Base-by-base conservation (phyloP, 2,113 vertebrate species). In the Leiothrix lutea region DNA sequence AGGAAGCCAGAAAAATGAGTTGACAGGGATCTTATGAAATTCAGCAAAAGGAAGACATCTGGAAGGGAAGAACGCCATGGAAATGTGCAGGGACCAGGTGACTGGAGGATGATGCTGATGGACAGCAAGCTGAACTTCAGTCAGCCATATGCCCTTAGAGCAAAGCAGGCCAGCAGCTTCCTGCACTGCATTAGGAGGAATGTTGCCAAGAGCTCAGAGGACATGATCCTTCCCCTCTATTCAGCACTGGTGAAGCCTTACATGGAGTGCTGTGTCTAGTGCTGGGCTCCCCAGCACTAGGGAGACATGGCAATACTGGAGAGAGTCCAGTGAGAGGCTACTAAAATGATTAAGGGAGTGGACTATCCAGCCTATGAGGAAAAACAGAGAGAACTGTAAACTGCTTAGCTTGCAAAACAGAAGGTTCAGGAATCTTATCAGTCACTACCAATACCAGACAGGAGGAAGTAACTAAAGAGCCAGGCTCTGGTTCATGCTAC, bases 91-190 rank as follows among this genome's bases (percentile, higher is more conserved):
- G 20, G 22, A 42, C 12, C n/a, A 67, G 35, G 8, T 28, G 24
- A 21, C 21, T 53, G 42, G 6, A 79, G 40, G 36, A 47, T 11
- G 3, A 6, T 0, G 0, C 28, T 60, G 31, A 40, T 33, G 25
- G 38, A 57, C 28, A 69, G 24, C 18, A 80, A 53, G 19, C 8
- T 36, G 64, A 64, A 36, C 13, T 10, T 8, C n/a, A 57, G 26
- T 15, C 50, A 65, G 17, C 44, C 33, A 28, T 6, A 11, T 16
- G 12, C 2, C 20, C 40, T 70, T 22, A 36, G 11, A 64, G 21
- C 17, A 85, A 73, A 92, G n/a, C 28, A 81, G 50, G 26, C 3
- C 9, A 5, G 22, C 4, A 54, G 7, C 8, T 66, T 61, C 24
- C 38, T 71, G 38, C 25, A 16, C 23, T 75, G 47, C 9, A 3